Percentiles rank a stretch among this genome's conserved stretches.
phyloP scores from a whole-genome alignment of 2,888 invertebrate genomes.

The Luperina testacea region DNA sequence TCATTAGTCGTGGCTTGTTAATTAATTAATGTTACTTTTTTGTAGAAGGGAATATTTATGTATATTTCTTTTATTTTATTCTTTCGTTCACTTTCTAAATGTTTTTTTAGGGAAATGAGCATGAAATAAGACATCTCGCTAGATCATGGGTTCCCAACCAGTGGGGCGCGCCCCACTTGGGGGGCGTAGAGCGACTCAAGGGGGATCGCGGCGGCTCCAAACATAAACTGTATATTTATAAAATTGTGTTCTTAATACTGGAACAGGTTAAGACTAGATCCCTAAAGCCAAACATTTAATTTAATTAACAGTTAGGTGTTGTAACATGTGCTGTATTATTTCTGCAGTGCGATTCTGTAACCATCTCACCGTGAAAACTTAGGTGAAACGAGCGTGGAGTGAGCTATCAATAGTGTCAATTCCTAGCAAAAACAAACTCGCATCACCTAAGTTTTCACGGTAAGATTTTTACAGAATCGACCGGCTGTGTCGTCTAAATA shows the following conservation, averaged over 20 bases:
- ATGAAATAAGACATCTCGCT: neutral
- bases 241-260: neutral
- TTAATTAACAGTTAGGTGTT: neutral
- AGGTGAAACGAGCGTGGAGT: too few species aligned
- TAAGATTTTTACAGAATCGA: too few species aligned
- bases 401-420: too few species aligned
- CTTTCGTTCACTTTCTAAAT: neutral
- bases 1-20: conserved; percentile 15
- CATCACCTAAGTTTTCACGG: too few species aligned
- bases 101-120: neutral
- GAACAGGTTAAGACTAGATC: neutral
- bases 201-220: neutral
- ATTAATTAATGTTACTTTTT: conserved; percentile 12
- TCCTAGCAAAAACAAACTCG: too few species aligned
- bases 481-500: neutral
- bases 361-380: too few species aligned
- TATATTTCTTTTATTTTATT: neutral
- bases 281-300: neutral
- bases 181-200: neutral
- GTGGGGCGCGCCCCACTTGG: neutral
- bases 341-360: too few species aligned
- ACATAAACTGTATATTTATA: neutral
- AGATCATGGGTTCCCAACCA: neutral
- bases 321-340: neutral
- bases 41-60: neutral